Evolutionary conservation across 2,888 invertebrate genomes (phyloP).

Genomic region (Drosophila hamatofila): DNA sequence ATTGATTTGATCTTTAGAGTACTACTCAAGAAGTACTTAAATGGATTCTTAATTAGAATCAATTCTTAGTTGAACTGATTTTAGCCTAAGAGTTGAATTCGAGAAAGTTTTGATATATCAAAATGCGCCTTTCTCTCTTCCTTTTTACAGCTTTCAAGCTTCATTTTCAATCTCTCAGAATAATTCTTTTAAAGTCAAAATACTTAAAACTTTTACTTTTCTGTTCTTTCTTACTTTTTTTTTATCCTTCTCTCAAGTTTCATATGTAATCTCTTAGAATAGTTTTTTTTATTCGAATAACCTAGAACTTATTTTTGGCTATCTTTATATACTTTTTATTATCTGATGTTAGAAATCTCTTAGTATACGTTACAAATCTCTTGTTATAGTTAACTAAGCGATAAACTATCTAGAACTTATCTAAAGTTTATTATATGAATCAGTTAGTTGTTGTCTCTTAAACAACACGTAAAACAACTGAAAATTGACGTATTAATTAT

Average conservation of each 20-base stretch:
- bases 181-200: too few species aligned
- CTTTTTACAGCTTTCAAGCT: too few species aligned
- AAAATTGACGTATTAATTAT: constrained; percentile 7
- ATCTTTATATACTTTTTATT: not conserved
- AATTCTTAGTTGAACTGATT: not conserved
- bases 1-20: not conserved
- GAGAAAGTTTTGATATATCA: too few species aligned
- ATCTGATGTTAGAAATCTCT: not conserved
- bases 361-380: too few species aligned
- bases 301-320: not conserved
- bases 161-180: too few species aligned
- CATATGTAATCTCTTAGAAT: not conserved
- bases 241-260: too few species aligned
- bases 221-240: too few species aligned
- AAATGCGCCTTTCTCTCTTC: too few species aligned
- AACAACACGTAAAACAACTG: constrained; percentile 3
- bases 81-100: not conserved
- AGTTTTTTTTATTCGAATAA: not conserved
- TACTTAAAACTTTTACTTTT: too few species aligned
- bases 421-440: not conserved
- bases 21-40: not conserved
- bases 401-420: not conserved
- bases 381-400: not conserved
- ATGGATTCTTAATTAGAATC: too few species aligned
- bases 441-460: not conserved